A percentile compares a stretch with the other conserved stretches of the same genome.
Conservation (phyloP, 2,888 invertebrate genomes). For the Temnothorax unifasciatus region DNA sequence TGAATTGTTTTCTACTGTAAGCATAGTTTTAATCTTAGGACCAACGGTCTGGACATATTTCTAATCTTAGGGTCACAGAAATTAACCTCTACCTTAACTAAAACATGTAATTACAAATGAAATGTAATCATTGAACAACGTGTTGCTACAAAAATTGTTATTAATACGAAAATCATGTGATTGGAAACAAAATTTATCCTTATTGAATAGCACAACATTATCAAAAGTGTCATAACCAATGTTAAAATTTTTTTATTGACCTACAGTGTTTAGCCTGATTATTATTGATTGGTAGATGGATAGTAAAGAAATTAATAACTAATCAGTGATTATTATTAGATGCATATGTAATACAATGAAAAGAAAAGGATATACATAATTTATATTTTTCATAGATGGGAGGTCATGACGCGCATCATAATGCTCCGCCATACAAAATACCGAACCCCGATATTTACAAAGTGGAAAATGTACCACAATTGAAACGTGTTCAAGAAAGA, state of each 20-base stretch:
- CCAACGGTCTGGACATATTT: not conserved
- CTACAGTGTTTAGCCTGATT: not conserved
- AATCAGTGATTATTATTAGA: not conserved
- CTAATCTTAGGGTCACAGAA: not conserved
- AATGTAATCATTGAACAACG: not conserved
- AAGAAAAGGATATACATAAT: not conserved
- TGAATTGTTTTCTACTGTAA: not conserved
- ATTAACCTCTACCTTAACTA: slow-evolving; percentile 15
- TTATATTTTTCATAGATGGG: slow-evolving; percentile 84
- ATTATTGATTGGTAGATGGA: not conserved
- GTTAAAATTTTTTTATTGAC: not conserved
- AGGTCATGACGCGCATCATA: slow-evolving; percentile 86
- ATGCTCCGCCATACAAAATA: slow-evolving; percentile 88
- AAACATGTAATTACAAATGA: not conserved
- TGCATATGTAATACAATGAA: not conserved
- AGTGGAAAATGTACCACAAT: slow-evolving; percentile 90
- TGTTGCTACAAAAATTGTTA: not conserved
- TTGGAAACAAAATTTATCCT: not conserved
- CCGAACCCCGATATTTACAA: slow-evolving; percentile 92
- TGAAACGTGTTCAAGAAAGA: slow-evolving; percentile 89
- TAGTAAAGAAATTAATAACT: not conserved
- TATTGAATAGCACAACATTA: not conserved
- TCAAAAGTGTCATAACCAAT: not conserved
- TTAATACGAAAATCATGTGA: not conserved
- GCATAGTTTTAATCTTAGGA: not conserved